Percentiles rank a stretch among this genome's conserved stretches.
Evolutionary conservation across 2,797 vertebrate genomes (phyloP).

Genomic region (Sebastes aleutianus): DNA sequence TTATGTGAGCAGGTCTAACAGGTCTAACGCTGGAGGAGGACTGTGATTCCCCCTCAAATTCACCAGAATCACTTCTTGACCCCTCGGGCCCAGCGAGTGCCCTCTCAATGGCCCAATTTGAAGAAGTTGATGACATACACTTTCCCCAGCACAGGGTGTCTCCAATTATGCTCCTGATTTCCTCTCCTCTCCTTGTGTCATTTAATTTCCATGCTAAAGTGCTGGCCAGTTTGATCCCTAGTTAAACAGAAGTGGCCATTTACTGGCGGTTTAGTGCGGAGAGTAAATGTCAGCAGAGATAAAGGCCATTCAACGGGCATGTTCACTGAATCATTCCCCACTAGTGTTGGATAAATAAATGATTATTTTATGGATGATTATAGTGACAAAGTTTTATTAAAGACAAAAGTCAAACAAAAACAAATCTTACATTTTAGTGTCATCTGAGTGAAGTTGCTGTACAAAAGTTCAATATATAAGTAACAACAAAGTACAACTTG

Average conservation of each 20-base stretch:
- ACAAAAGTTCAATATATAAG: neutral
- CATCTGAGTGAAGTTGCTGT: neutral
- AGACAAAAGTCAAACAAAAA: neutral
- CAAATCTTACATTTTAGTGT: neutral
- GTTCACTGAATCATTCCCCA: constrained; percentile 30
- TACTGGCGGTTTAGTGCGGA: constrained; percentile 57
- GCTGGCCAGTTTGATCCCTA: constrained; percentile 79
- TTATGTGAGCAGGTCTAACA: constrained; percentile 48
- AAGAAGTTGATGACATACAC: constrained; percentile 77
- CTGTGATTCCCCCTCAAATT: constrained; percentile 60
- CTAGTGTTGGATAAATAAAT: constrained; percentile 15
- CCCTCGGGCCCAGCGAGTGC: constrained; percentile 49
- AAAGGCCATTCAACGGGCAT: constrained; percentile 46
- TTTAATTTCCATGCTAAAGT: constrained; percentile 75
- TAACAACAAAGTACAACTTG: too few relatives aligned
- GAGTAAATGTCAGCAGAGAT: constrained; percentile 71
- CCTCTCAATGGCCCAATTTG: constrained; percentile 71
- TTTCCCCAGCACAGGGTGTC: constrained; percentile 59
- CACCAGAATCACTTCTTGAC: constrained; percentile 77
- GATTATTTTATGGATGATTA: constrained; percentile 12
- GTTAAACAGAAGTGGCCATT: constrained; percentile 79
- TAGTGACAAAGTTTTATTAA: constrained; percentile 16
- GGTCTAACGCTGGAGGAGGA: constrained; percentile 59
- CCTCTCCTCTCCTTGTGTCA: constrained; percentile 53
- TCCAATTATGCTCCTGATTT: constrained; percentile 74